Base-by-base conservation (phyloP, 2,888 invertebrate genomes). In the Galerucella calmariensis region DNA sequence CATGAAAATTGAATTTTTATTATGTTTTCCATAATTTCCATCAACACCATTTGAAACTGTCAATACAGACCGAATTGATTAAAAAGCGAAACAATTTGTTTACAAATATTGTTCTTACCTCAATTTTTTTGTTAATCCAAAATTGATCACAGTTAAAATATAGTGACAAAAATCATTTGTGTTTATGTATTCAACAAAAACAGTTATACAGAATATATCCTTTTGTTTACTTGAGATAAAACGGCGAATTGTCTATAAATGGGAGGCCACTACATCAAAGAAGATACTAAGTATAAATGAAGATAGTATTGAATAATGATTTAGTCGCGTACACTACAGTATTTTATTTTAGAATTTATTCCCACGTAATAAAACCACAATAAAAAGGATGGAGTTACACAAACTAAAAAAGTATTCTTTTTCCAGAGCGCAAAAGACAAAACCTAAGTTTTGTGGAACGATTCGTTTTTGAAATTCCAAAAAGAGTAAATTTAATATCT, bases 391-490 rank as follows among this genome's bases (percentile, higher is more conserved):
- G 12, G 14, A 9, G 8, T 16, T n/a, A 53, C 16, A 53, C n/a
- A 20, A 56, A 56, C 56, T 20, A 10, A 56, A 56, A 56, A 16
- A 20, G 10, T 3, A 56, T 16, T 16, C 11, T 16, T 20, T 20
- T 1, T 56, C 10, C 2, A 16, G 3, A 20, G 56, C 20, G 11
- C 20, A 59, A 14, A 63, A 63, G 58, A 68, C 51, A 0, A 1
- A 68, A 69, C 11, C 48, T 5, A 59, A 14, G 61, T 48, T 69
- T 69, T 61, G 69, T 46, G 24, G 35, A 59, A 69, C 61, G 62
- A 53, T 62, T 62, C 20, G 48, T 11, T 62, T 51, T 62, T 16
- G 48, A 69, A 69, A 46, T 14, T 14, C 11, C 48, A n/a, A n/a
- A n/a, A n/a, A n/a, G n/a, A n/a, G n/a, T n/a, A n/a, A n/a, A n/a